Conservation (phyloP, 2,888 invertebrate genomes). For the Odontocerum albicorne region DNA sequence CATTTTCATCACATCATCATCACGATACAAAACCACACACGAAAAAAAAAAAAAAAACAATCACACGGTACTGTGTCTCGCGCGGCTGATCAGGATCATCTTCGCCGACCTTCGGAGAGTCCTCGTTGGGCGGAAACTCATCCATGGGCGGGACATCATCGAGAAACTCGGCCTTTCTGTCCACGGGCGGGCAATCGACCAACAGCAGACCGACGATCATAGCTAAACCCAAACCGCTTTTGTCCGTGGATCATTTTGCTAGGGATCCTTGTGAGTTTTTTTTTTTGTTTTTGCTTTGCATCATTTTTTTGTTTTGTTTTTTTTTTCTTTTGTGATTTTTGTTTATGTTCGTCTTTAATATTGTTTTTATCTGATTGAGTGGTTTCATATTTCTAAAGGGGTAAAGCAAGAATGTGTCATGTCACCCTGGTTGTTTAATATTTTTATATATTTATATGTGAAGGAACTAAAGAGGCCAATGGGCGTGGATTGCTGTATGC, state of each 20-base stretch:
- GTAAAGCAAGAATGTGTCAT: too few relatives aligned
- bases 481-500: too few relatives aligned
- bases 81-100: conserved; percentile 17
- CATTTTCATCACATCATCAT: conserved; percentile 12
- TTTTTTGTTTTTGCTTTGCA: too few relatives aligned
- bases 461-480: too few relatives aligned
- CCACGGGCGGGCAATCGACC: conserved; percentile 15
- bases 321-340: not conserved
- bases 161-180: conserved; percentile 25
- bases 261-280: conserved; percentile 32
- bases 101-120: conserved; percentile 19
- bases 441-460: too few relatives aligned
- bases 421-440: too few relatives aligned
- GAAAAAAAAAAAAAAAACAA: not conserved
- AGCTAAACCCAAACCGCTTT: conserved; percentile 63
- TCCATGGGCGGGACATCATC: conserved; percentile 17
- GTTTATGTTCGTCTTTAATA: not conserved
- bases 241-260: conserved; percentile 29
- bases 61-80: not conserved
- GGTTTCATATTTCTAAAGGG: too few relatives aligned
- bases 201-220: conserved; percentile 9
- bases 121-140: conserved; percentile 19
- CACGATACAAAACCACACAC: not conserved
- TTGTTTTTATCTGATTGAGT: not conserved
- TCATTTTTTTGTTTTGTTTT: not conserved